Evolutionary conservation across 1,140 invertebrate species (phyloP).

Genomic region (Drosophila miranda): DNA sequence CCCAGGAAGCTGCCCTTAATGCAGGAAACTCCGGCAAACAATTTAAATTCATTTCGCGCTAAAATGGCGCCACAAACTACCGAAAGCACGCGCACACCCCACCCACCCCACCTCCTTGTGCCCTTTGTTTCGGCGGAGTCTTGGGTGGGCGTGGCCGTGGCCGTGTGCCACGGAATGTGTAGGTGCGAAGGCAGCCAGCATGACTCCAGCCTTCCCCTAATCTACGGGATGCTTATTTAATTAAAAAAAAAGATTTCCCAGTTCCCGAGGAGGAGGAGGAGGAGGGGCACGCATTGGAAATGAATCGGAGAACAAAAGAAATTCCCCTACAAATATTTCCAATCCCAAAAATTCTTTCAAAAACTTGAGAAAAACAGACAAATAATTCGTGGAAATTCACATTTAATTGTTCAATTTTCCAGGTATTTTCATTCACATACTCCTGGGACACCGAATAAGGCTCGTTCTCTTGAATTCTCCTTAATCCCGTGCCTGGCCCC

Average conservation of each 20-base stretch:
- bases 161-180: constrained; percentile 24
- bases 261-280: not conserved
- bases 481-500: constrained; percentile 18
- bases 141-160: constrained; percentile 20
- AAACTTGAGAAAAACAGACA: too few species aligned
- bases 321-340: too few species aligned
- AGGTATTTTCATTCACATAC: too few species aligned
- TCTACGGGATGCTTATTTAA: constrained; percentile 68
- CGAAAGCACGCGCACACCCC: constrained; percentile 42
- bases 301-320: not conserved
- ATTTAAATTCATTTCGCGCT: constrained; percentile 79
- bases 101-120: not conserved
- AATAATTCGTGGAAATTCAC: too few species aligned
- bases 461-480: too few species aligned
- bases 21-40: constrained; percentile 72
- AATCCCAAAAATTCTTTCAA: too few species aligned
- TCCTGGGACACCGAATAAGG: too few species aligned
- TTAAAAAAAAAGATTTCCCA: constrained; percentile 72
- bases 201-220: constrained; percentile 47
- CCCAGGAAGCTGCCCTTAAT: constrained; percentile 67
- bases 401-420: too few species aligned
- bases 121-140: constrained; percentile 1
- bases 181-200: constrained; percentile 62
- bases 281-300: constrained; percentile 1
- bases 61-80: constrained; percentile 77